Conservation (phyloP, 2,797 vertebrate genomes). For the Oceanodroma leucorhoa region DNA sequence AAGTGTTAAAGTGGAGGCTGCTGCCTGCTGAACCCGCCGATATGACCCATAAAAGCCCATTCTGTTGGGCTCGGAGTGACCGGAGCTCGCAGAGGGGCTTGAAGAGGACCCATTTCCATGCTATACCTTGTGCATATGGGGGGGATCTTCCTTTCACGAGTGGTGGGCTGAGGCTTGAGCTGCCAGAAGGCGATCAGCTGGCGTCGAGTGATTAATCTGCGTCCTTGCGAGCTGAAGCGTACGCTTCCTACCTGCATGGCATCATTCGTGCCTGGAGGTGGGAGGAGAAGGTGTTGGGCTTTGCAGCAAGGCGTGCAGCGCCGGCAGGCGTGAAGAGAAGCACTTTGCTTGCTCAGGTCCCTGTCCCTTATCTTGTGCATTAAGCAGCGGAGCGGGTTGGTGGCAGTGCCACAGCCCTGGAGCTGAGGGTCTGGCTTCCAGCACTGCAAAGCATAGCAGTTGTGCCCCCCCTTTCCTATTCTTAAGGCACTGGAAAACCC, state of each 20-base stretch:
- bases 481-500: not conserved
- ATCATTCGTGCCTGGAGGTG: not conserved
- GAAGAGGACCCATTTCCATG: not conserved
- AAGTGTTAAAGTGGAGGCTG: not conserved
- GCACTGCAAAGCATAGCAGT: rapidly evolving
- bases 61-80: not conserved
- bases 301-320: rapidly evolving
- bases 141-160: rapidly evolving
- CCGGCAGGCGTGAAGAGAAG: not conserved
- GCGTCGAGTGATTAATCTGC: rapidly evolving
- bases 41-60: not conserved
- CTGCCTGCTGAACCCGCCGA: not conserved
- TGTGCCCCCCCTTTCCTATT: rapidly evolving
- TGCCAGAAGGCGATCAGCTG: not conserved
- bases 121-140: rapidly evolving
- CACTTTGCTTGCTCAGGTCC: not conserved
- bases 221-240: not conserved
- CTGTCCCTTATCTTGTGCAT: rapidly evolving
- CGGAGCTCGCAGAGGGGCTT: not conserved
- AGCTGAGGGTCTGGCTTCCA: not conserved
- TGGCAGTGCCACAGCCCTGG: not conserved
- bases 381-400: rapidly evolving
- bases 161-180: not conserved
- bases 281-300: not conserved
- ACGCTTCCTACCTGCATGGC: not conserved